Base-by-base conservation (phyloP, 2,888 invertebrate species). In the Thelaira solivaga region DNA sequence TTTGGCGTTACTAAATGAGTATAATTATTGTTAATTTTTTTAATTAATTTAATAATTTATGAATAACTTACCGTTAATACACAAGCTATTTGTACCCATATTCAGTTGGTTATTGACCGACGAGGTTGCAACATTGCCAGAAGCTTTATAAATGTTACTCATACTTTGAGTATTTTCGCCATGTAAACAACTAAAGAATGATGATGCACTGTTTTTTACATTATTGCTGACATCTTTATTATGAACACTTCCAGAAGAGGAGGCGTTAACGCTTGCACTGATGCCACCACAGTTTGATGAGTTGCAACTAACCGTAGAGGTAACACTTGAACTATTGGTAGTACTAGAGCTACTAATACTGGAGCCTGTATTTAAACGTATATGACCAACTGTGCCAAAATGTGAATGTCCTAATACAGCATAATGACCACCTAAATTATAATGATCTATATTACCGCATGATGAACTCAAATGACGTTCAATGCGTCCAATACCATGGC, bases 401-500 rank as follows among this genome's bases (percentile, higher is more conserved):
- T 89, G 89, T 1, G 89, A 89, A 77, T 88, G 89, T 0, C 89
- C 89, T 47, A 89, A 80, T 6, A 89, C 89, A 0, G 89, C 89
- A 68, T 89, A 89, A 59, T 89, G 89, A 0, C 89, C 89, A 4
- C 89, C 89, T 8, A 89, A 82, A 82, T 90, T 90, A 49, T 89
- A 90, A 79, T 90, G 90, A 82, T 90, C 90, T 69, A 91, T 90
- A 84, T 92, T 92, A 68, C 92, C 92, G 84, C 93, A 93, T n/a
- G 93, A 92, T 0, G 93, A 92, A 64, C 92, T 92, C 73, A 93
- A 89, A 82, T 91, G 92, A 6, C 92, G 88, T 82, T 91, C 92
- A 80, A 92, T 92, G 78, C 92, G 88, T 16, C 92, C 92, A 45
- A 90, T 90, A 11, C 91, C 90, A 80, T 90, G 89, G 0, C 91